Conservation (phyloP, 2,113 vertebrate genomes). For the Nibea coibor region DNA sequence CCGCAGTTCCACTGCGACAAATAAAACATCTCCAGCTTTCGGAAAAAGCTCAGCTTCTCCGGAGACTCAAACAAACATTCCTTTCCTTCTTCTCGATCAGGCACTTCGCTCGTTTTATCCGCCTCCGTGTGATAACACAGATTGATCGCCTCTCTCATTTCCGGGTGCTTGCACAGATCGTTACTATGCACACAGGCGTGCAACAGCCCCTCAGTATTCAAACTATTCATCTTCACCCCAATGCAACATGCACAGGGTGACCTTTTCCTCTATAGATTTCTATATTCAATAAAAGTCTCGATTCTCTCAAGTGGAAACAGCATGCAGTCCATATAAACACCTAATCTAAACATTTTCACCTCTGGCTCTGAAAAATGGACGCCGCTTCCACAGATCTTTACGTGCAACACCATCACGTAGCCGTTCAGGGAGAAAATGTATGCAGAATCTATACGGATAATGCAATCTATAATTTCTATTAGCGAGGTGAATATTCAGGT, state of each 20-base stretch:
- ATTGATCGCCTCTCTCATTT: conserved; percentile 50
- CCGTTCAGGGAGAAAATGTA: conserved; percentile 8
- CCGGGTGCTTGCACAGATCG: conserved; percentile 33
- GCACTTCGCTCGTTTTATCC: conserved; percentile 5
- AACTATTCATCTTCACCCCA: conserved; percentile 32
- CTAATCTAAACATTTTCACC: conserved; percentile 24
- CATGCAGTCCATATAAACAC: neutral
- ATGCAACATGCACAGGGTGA: conserved; percentile 38
- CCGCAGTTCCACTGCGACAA: conserved; percentile 32
- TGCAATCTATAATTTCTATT: conserved; percentile 35
- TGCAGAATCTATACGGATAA: conserved; percentile 8
- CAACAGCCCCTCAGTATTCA: conserved; percentile 22
- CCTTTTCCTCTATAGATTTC: conserved; percentile 58
- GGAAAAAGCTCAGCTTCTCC: neutral
- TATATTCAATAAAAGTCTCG: conserved; percentile 53
- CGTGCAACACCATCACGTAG: neutral
- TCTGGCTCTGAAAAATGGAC: neutral
- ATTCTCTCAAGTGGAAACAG: conserved; percentile 42
- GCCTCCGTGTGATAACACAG: conserved; percentile 34
- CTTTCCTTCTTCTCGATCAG: conserved; percentile 26
- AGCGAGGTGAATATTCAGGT: neutral
- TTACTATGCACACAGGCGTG: conserved; percentile 27
- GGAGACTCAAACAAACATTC: conserved; percentile 2
- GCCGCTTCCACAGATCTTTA: neutral
- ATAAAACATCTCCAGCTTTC: neutral